These are phyloP conservation scores for Patiria miniata DNA, from an alignment of 35 echinoderm and acorn worm genomes.

Conservation along the genomic window DNA sequence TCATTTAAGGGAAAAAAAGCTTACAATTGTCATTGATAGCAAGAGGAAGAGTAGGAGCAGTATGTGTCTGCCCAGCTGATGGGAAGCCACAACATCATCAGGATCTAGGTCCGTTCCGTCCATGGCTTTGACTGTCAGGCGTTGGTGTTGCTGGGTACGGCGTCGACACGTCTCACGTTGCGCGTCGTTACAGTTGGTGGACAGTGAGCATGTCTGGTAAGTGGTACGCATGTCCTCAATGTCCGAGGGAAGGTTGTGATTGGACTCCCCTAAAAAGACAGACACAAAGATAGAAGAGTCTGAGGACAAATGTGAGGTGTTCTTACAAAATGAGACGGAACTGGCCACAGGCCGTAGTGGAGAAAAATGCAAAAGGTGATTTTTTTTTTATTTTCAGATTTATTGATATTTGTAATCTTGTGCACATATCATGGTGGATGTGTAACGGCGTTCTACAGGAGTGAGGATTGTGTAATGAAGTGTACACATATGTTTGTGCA, in stretches of 20 bases:
- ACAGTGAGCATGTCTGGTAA: conserved; percentile 50
- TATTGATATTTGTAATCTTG: too few species aligned
- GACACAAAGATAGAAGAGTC: too few species aligned
- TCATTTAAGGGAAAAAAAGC: background rate
- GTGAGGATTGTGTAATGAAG: too few species aligned
- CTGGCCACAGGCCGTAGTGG: too few species aligned
- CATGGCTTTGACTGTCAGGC: conserved; percentile 7
- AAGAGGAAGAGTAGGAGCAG: conserved; percentile 58
- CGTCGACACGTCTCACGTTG: conserved; percentile 33
- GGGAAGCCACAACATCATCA: conserved; percentile 28
- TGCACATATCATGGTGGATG: too few species aligned
- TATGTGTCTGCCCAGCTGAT: conserved; percentile 71
- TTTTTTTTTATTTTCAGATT: too few species aligned
- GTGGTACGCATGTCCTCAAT: conserved; percentile 57
- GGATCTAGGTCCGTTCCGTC: conserved; percentile 6
- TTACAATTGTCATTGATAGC: conserved; percentile 77
- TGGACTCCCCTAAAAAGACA: too few species aligned
- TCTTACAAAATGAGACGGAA: too few species aligned
- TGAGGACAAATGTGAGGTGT: too few species aligned
- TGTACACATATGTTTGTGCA: too few species aligned
- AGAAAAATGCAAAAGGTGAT: too few species aligned
- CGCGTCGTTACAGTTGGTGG: background rate
- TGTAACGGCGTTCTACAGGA: too few species aligned
- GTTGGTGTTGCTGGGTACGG: conserved; percentile 36
- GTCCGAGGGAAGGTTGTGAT: conserved; percentile 13